Base-by-base conservation (phyloP, 2,888 invertebrate species). In the Nowickia ferox region DNA sequence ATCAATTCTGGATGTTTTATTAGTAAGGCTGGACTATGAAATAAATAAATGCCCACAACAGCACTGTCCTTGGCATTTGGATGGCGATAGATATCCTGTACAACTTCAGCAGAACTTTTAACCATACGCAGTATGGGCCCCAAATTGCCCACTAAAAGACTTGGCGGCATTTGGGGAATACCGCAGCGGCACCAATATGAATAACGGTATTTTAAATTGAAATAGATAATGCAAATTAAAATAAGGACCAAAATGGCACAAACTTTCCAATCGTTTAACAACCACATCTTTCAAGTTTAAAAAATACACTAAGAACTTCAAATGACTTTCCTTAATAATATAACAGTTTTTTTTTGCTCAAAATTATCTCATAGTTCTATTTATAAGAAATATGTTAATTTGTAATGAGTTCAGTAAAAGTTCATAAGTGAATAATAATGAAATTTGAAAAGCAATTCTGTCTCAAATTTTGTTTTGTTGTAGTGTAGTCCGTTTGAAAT, bases 1-100 rank as follows among this genome's bases (percentile, higher is more conserved):
- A 94, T 89, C 15, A 94, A 78, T 2, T 92, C 93, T 0, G 93
- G 93, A 88, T 94, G 93, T 1, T 93, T 91, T 0, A 93, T 53
- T 4, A 94, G 81, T 15, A 94, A 68, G 0, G 91, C 91, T 0
- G 94, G 93, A 17, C 92, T 92, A 84, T 94, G 92, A 75, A 94
- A 93, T 1, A 94, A 91, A 90, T 92, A 89, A 88, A 93, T 87
- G 89, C 94, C 90, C 86, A 91, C 90, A 86, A 94, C 84, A 48
- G 93, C 88, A 76, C 88, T 78, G 88, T 92, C 80, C 87, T 87
- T 44, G 9, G 89, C 88, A 46, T 84, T 48, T 11, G 90, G 88
- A 88, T 92, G 88, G 65, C 93, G 89, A 80, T 94, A 94, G 0
- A 93, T 84, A 0, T 92, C 90, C 22, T 90, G 89, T 19, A 93